phyloP scores from a whole-genome alignment of 2,888 invertebrate genomes.

The Dryococelus australis region DNA sequence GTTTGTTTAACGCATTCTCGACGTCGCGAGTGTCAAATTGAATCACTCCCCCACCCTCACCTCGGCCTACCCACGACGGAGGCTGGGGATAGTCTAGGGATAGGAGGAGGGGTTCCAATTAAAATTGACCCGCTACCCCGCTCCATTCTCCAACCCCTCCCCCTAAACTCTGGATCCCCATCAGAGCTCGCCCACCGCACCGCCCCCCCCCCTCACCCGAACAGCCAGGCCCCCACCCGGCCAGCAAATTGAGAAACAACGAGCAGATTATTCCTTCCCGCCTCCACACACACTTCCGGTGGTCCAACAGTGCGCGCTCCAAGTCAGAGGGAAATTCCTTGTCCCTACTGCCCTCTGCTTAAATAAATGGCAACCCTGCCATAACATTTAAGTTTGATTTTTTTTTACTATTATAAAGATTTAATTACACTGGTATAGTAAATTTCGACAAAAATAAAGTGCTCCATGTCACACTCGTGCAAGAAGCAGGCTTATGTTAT shows the following conservation, averaged over 20 bases:
- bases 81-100: slow-evolving; percentile 22
- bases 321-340: background rate
- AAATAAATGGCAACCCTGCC: too few species aligned
- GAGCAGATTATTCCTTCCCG: slow-evolving; percentile 13
- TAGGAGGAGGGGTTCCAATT: slow-evolving; percentile 45
- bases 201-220: background rate
- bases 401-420: too few species aligned
- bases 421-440: too few species aligned
- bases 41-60: slow-evolving; percentile 34
- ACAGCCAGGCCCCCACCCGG: background rate
- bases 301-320: background rate
- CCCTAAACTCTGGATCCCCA: background rate
- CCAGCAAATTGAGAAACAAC: slow-evolving; percentile 17
- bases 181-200: background rate
- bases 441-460: too few species aligned
- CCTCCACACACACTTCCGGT: background rate
- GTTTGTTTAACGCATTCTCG: slow-evolving; percentile 48
- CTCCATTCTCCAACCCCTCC: slow-evolving; percentile 34
- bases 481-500: too few species aligned
- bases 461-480: too few species aligned
- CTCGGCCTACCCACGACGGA: background rate
- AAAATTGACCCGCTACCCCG: slow-evolving; percentile 46
- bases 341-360: too few species aligned
- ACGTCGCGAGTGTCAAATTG: slow-evolving; percentile 46
- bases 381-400: too few species aligned